Percentiles rank a stretch among this genome's conserved stretches.
phyloP scores from a whole-genome alignment of 2,888 invertebrate species.

The Galerucella calmariensis region DNA sequence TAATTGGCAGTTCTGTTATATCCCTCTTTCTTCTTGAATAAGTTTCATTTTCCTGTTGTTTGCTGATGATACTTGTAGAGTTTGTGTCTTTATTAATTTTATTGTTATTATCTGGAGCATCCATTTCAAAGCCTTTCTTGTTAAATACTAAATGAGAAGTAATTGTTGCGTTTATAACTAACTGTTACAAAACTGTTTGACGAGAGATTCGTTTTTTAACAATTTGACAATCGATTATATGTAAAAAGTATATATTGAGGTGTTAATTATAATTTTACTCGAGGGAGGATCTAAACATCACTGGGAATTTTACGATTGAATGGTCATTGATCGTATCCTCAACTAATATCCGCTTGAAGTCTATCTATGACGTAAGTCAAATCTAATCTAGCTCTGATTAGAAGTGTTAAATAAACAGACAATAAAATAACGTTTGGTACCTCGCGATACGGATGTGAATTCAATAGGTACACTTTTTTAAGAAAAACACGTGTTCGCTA shows the following conservation, averaged over 20 bases:
- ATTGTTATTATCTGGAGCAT: conserved; percentile 3
- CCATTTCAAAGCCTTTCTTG: background rate
- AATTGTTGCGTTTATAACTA: background rate
- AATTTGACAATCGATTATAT: background rate
- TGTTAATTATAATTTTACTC: background rate
- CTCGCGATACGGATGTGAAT: background rate
- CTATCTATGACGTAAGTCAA: background rate
- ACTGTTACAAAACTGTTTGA: background rate
- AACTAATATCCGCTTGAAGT: background rate
- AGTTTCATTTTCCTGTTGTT: background rate
- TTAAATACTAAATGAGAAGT: background rate
- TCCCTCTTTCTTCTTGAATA: conserved; percentile 25
- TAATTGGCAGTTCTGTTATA: conserved; percentile 40
- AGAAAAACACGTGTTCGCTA: no score
- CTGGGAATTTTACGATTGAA: conserved; percentile 1
- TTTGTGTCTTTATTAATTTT: conserved; percentile 8
- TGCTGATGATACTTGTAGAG: background rate
- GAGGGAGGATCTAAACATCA: background rate
- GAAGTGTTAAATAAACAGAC: background rate
- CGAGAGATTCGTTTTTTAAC: background rate
- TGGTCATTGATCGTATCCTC: background rate
- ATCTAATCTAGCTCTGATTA: background rate
- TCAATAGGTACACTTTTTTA: background rate
- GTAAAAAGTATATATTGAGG: background rate
- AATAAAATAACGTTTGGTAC: background rate